A percentile compares a stretch with the other conserved stretches of the same genome.
Conservation (phyloP, 2,888 invertebrate genomes). For the Rhamnusium bicolor region DNA sequence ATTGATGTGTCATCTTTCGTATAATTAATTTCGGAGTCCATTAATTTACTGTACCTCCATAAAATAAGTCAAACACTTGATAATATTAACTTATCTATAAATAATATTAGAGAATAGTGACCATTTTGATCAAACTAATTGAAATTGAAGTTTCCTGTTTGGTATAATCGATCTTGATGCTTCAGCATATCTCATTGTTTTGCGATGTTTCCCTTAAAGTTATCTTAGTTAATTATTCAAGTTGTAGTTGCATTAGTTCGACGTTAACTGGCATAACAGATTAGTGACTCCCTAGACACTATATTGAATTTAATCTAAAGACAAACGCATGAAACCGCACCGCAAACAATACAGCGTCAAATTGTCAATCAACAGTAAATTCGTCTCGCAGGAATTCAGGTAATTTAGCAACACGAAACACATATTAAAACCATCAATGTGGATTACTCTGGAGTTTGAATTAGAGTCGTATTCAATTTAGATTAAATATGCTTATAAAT, state of each 20-base stretch:
- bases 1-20: no score
- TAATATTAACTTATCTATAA: no score
- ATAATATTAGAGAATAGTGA: not conserved
- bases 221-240: conserved; percentile 40
- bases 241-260: conserved; percentile 43
- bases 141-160: not conserved
- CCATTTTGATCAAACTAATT: not conserved
- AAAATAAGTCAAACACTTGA: no score
- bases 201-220: conserved; percentile 29
- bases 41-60: no score
- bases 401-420: not conserved
- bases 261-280: conserved; percentile 52
- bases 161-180: conserved; percentile 18
- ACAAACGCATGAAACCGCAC: conserved; percentile 42
- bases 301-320: conserved; percentile 40
- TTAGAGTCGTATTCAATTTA: not conserved
- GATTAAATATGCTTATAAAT: no score
- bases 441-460: not conserved
- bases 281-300: conserved; percentile 46
- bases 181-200: conserved; percentile 20
- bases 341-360: conserved; percentile 48
- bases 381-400: conserved; percentile 46
- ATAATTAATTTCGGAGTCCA: no score
- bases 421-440: not conserved
- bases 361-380: conserved; percentile 51